phyloP scores from a whole-genome alignment of 92 coral and sea anemone genomes.

The Palythoa caribaeorum region DNA sequence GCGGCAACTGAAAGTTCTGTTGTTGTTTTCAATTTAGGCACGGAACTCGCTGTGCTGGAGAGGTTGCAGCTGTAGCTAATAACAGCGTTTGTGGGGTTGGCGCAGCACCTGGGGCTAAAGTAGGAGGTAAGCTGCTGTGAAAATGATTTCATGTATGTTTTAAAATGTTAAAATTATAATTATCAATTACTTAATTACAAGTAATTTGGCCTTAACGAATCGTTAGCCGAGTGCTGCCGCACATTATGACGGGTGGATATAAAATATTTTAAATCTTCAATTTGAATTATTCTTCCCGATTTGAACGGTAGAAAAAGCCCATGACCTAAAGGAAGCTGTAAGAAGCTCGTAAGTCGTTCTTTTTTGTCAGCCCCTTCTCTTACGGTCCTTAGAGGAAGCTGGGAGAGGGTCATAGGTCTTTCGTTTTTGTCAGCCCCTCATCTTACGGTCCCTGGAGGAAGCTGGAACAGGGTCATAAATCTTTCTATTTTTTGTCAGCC shows the following conservation, averaged over 20 bases:
- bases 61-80: constrained; percentile 91
- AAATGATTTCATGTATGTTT: neutral
- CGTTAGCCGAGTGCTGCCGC: too few relatives aligned
- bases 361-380: neutral
- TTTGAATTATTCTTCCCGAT: too few relatives aligned
- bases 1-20: neutral
- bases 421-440: neutral
- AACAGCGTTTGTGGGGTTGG: constrained; percentile 92
- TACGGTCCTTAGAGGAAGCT: neutral
- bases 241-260: too few relatives aligned
- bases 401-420: neutral
- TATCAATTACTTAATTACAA: too few relatives aligned
- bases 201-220: too few relatives aligned
- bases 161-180: too few relatives aligned
- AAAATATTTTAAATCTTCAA: too few relatives aligned
- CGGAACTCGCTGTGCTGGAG: constrained; percentile 99
- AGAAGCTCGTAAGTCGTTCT: neutral
- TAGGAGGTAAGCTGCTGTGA: constrained; percentile 81
- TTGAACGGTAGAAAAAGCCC: too few relatives aligned
- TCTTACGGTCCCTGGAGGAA: neutral
- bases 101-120: constrained; percentile 89
- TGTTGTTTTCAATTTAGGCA: constrained; percentile 56
- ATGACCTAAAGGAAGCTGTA: too few relatives aligned
- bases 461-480: too few relatives aligned
- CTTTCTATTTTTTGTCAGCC: neutral